Percentiles rank a stretch among this genome's conserved stretches.
Evolutionary conservation across 2,888 invertebrate species (phyloP).

Genomic region (Helicoverpa assulta): DNA sequence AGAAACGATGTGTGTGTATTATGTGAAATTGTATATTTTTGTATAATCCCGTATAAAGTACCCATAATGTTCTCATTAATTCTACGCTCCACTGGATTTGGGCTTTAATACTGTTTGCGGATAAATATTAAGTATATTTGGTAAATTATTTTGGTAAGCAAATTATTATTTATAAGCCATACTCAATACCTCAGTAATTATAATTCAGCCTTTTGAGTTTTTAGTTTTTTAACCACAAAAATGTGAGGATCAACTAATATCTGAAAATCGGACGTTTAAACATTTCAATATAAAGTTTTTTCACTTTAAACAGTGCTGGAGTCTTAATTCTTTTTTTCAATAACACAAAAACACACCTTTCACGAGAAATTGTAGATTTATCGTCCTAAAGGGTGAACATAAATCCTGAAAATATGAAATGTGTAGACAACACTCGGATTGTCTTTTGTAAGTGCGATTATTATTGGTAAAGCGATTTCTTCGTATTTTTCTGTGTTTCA

Average conservation of each 20-base stretch:
- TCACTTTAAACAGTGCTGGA: too few species aligned
- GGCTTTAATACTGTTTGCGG: not conserved
- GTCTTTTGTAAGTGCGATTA: slow-evolving; percentile 21
- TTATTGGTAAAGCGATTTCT: slow-evolving; percentile 16
- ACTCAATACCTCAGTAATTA: not conserved
- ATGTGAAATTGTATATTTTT: not conserved
- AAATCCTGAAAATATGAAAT: slow-evolving; percentile 41
- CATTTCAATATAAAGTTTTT: too few species aligned
- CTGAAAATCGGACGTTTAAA: too few species aligned
- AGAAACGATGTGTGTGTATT: slow-evolving; percentile 4
- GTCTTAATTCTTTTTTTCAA: too few species aligned
- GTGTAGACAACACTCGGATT: slow-evolving; percentile 28
- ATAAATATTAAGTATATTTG: not conserved
- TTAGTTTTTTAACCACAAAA: too few species aligned
- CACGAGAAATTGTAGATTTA: slow-evolving; percentile 36
- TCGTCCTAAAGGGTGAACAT: slow-evolving; percentile 39
- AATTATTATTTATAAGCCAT: not conserved
- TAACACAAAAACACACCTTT: slow-evolving; percentile 8
- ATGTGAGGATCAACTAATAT: too few species aligned
- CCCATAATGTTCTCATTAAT: slow-evolving; percentile 16
- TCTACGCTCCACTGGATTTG: not conserved
- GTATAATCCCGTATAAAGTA: not conserved
- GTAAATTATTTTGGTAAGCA: not conserved
- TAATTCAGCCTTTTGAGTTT: too few species aligned
- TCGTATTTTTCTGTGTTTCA: not conserved